A percentile compares a stretch with the other conserved stretches of the same genome.
phyloP scores from a whole-genome alignment of 2,888 invertebrate species.

The Microctonus aethiopoides region DNA sequence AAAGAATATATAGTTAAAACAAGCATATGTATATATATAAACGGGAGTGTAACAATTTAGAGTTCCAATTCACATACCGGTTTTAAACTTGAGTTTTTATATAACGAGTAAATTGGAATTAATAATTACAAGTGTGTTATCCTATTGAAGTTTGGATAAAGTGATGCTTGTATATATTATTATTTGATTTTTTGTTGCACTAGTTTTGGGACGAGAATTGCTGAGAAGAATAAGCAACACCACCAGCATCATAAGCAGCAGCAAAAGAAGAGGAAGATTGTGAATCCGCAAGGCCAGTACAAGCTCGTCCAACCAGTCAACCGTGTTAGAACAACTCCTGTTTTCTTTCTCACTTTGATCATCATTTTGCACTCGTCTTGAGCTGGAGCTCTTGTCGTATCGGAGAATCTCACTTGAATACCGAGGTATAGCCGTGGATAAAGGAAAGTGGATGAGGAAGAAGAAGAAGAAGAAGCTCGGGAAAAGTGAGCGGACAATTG shows the following conservation, averaged over 20 bases:
- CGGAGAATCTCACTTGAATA: conserved; percentile 4
- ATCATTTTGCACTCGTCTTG: conserved; percentile 6
- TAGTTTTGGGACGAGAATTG: neutral
- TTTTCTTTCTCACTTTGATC: conserved; percentile 20
- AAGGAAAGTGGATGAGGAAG: conserved; percentile 7
- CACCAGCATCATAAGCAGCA: conserved; percentile 4
- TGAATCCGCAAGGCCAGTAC: conserved; percentile 51
- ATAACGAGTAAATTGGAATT: neutral
- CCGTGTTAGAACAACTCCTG: conserved; percentile 45
- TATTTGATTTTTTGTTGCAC: neutral
- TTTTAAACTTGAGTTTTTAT: neutral
- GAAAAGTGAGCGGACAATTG: conserved; percentile 11
- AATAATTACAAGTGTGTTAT: neutral
- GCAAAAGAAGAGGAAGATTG: conserved; percentile 13
- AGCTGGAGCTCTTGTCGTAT: conserved; percentile 8
- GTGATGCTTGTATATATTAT: conserved; percentile 17
- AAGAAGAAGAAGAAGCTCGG: neutral
- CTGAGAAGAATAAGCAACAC: conserved; percentile 18
- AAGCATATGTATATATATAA: neutral
- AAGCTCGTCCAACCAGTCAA: conserved; percentile 54
- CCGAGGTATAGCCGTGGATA: conserved; percentile 4
- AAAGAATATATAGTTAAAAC: conserved; percentile 10
- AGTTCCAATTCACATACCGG: neutral
- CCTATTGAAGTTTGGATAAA: neutral
- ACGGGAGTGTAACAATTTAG: conserved; percentile 8